Evolutionary conservation across 2,113 vertebrate species (phyloP), one percentile per base, ranked within the genome.

Genomic region (Gadus macrocephalus): DNA sequence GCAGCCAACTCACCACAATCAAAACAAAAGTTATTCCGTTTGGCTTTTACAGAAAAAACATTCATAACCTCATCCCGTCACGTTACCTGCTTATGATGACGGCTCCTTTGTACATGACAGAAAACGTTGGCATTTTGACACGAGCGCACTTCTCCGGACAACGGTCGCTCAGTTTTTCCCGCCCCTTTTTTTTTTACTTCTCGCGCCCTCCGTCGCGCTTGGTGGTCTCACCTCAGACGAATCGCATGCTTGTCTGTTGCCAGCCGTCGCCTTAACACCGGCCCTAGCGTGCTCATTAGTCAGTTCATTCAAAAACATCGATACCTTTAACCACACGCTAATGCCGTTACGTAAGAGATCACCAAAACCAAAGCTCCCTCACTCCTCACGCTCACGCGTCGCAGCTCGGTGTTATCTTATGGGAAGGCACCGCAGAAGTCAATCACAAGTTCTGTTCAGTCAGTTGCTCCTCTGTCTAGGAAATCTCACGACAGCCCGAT

Each of bases 61-160:
- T 9, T 49, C 42, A 49, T 49, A 9, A 9, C 42, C 1, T 49
- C 42, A 49, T 9, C 42, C 42, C 42, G 42, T 49, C 42, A 49
- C 15, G 28, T 73, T 91, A 94, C 93, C 93, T 94, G 92, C 93
- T 93, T 53, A 94, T 92, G 79, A 94, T 89, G 74, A 93, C 88
- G 1, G 91, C 93, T 86, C 93, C 93, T 88, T 92, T 94, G 67
- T 90, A 93, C 91, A 94, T 91, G 70, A 94, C 90, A 7, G 92
- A 92, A 62, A 94, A 90, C 27, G 91, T 92, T 76, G 93, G 92
- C 93, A 94, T 94, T 20, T 86, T 89, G 78, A 64, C 77, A 62
- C 58, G 75, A 87, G 75, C 42, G 19, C 20, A 25, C 25, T 55
- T 64, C 65, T 5, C 76, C 75, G 69, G 76, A 19, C 67, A 78